Percentiles rank a stretch among this genome's conserved stretches.
These are phyloP conservation scores for Eremophila alpestris DNA, from an alignment of 2,797 vertebrate genomes.

Conservation along the genomic window DNA sequence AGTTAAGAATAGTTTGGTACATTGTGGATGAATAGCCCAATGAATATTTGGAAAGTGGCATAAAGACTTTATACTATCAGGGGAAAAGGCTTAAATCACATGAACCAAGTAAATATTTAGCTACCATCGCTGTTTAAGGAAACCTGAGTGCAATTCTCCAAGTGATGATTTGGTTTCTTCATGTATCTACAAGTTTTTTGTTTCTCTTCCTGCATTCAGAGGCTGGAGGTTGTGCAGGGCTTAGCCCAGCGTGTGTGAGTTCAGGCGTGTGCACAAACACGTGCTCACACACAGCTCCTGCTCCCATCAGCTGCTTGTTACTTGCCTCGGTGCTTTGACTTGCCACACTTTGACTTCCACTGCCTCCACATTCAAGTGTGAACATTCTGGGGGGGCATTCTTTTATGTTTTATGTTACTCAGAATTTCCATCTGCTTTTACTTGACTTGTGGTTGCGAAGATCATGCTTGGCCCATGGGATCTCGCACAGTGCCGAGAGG, in stretches of 20 bases:
- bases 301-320: neutral
- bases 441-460: slow-evolving; percentile 81
- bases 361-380: slow-evolving; percentile 45
- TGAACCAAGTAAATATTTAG: neutral
- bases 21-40: neutral
- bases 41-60: neutral
- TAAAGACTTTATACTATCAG: neutral
- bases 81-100: neutral
- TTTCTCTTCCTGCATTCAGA: neutral
- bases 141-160: neutral
- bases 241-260: neutral
- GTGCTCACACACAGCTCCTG: neutral
- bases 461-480: slow-evolving; percentile 79
- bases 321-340: neutral
- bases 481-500: slow-evolving; percentile 74
- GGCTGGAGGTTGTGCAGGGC: neutral
- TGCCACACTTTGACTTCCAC: slow-evolving; percentile 28
- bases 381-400: slow-evolving; percentile 56
- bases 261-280: rapidly evolving
- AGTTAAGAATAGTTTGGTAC: slow-evolving; percentile 40
- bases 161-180: neutral
- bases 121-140: neutral
- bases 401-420: slow-evolving; percentile 70
- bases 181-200: neutral
- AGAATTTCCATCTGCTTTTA: slow-evolving; percentile 83